Conservation (phyloP, 2,113 vertebrate genomes). For the Ailuropoda melanoleuca region DNA sequence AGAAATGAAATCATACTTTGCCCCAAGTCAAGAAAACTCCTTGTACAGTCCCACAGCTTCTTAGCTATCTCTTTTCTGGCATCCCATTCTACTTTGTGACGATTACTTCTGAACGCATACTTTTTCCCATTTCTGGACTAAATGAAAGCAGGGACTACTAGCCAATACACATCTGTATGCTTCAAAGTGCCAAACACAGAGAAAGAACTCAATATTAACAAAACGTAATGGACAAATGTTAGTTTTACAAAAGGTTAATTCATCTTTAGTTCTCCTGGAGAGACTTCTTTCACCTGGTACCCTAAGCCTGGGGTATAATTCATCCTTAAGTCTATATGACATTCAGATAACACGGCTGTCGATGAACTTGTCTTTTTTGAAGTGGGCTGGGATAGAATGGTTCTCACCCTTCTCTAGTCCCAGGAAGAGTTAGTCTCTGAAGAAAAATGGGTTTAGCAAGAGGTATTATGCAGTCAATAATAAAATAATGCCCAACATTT, state of each 20-base stretch:
- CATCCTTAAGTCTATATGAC: background rate
- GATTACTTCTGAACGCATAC: background rate
- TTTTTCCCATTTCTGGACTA: background rate
- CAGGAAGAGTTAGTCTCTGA: background rate
- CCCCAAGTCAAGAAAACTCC: background rate
- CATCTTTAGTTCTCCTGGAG: background rate
- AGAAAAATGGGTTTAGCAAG: slow-evolving; percentile 29
- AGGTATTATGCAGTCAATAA: background rate
- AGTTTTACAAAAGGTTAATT: background rate
- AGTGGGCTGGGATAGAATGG: background rate
- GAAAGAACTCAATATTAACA: slow-evolving; percentile 16
- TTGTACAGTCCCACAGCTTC: background rate
- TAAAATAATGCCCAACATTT: background rate
- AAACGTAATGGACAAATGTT: background rate
- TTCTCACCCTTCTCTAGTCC: background rate
- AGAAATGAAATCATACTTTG: background rate
- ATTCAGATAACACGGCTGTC: background rate
- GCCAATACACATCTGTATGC: background rate
- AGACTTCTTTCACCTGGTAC: background rate
- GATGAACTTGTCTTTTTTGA: background rate
- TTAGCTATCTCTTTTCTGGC: background rate
- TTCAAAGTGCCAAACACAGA: background rate
- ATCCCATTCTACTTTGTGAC: background rate
- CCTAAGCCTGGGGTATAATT: slow-evolving; percentile 12
- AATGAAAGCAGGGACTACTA: background rate